phyloP scores from a whole-genome alignment of 2,797 vertebrate genomes.

The Emydoidea blandingii region DNA sequence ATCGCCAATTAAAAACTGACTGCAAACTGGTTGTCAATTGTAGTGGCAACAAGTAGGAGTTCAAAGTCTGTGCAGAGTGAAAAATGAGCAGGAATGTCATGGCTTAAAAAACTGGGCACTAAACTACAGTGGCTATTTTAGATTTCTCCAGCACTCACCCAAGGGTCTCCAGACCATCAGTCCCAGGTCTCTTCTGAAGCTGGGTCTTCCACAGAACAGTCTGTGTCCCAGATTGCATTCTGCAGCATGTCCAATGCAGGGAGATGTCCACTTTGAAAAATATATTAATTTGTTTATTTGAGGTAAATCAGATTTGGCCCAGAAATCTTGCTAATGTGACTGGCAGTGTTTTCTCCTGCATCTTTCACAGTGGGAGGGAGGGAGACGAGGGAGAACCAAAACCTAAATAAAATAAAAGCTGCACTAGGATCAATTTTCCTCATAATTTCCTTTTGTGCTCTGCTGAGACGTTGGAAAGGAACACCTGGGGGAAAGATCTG shows the following conservation, averaged over 20 bases:
- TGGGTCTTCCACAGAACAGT: neutral
- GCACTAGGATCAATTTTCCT: slow-evolving; percentile 45
- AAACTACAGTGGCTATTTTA: slow-evolving; percentile 5
- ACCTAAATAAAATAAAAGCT: neutral
- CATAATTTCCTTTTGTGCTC: slow-evolving; percentile 8
- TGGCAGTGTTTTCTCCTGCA: neutral
- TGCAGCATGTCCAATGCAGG: accelerated
- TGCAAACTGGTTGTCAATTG: neutral
- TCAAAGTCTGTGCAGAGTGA: neutral
- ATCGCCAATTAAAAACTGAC: neutral
- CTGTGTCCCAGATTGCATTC: neutral
- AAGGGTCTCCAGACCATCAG: neutral
- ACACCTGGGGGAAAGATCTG: slow-evolving; percentile 14
- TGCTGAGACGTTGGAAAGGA: neutral
- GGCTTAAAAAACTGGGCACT: neutral
- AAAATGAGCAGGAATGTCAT: neutral
- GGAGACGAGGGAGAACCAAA: neutral
- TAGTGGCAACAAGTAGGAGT: neutral
- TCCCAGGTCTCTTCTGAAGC: neutral
- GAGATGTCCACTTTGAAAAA: neutral
- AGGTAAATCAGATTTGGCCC: neutral
- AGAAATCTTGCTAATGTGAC: neutral
- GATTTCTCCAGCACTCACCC: neutral
- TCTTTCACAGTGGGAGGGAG: neutral
- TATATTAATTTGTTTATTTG: neutral